phyloP scores from a whole-genome alignment of 92 coral and sea anemone genomes.

The Zoanthus sociatus region DNA sequence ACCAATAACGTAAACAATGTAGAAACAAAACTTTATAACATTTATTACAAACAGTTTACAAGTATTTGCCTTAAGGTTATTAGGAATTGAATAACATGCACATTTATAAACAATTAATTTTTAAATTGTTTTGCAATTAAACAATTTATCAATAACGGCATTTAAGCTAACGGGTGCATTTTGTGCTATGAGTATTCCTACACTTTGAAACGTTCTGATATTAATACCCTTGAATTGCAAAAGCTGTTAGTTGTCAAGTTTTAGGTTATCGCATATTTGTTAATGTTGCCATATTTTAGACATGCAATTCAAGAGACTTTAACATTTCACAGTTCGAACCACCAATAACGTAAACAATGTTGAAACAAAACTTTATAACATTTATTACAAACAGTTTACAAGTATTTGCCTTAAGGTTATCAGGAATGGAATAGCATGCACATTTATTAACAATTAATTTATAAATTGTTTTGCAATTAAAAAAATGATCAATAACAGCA shows the following conservation, averaged over 20 bases:
- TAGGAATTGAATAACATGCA: background rate
- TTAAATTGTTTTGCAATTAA: too few relatives aligned
- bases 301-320: constrained; percentile 44
- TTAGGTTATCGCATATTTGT: background rate
- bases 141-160: background rate
- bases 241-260: background rate
- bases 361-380: too few relatives aligned
- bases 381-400: too few relatives aligned
- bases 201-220: constrained; percentile 37
- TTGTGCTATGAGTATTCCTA: constrained; percentile 17
- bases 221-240: constrained; percentile 36
- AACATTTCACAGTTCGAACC: constrained; percentile 19
- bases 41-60: too few relatives aligned
- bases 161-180: background rate
- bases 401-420: background rate
- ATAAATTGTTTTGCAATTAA: too few relatives aligned
- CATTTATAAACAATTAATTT: too few relatives aligned
- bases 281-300: background rate
- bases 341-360: too few relatives aligned
- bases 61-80: background rate
- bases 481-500: background rate
- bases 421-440: background rate
- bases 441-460: too few relatives aligned
- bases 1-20: too few relatives aligned
- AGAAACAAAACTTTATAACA: too few relatives aligned